Percentiles rank a stretch among this genome's conserved stretches.
phyloP scores from a whole-genome alignment of 2,888 invertebrate genomes.

The Andricus curvator region DNA sequence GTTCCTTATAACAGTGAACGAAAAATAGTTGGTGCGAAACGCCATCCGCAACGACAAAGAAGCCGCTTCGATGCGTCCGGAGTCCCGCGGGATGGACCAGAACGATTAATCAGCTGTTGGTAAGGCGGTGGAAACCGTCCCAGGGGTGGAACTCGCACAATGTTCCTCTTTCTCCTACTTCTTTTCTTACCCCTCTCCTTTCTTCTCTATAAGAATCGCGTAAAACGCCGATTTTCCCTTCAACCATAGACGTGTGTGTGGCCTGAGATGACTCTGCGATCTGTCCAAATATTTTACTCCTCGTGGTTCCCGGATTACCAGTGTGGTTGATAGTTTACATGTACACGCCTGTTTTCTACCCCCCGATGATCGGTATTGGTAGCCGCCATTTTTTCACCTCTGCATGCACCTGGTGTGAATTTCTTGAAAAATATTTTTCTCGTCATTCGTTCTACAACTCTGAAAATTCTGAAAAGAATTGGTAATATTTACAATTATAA shows the following conservation, averaged over 20 bases:
- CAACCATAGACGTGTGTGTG: slow-evolving; percentile 57
- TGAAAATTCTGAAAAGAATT: not conserved
- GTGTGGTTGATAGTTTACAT: slow-evolving; percentile 44
- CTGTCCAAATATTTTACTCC: slow-evolving; percentile 74
- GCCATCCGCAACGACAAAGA: slow-evolving; percentile 73
- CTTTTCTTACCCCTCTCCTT: slow-evolving; percentile 56
- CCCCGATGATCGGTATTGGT: slow-evolving; percentile 38
- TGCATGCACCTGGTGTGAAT: slow-evolving; percentile 29
- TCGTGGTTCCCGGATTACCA: slow-evolving; percentile 45
- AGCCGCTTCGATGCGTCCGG: slow-evolving; percentile 72
- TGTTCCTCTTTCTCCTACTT: slow-evolving; percentile 67
- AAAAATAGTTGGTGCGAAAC: slow-evolving; percentile 69
- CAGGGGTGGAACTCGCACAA: slow-evolving; percentile 69
- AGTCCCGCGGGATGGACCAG: slow-evolving; percentile 69
- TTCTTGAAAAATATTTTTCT: not conserved
- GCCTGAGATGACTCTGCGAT: slow-evolving; percentile 67
- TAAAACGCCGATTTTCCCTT: slow-evolving; percentile 57
- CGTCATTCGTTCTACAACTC: not conserved
- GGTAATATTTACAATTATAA: not conserved
- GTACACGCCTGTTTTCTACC: slow-evolving; percentile 41
- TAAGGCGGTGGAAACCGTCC: slow-evolving; percentile 69
- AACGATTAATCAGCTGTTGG: slow-evolving; percentile 79
- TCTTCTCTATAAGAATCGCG: slow-evolving; percentile 54
- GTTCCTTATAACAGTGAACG: slow-evolving; percentile 64
- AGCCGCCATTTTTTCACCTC: not conserved